Conservation (phyloP, 2,888 invertebrate species). For the Lumbricus terrestris region DNA sequence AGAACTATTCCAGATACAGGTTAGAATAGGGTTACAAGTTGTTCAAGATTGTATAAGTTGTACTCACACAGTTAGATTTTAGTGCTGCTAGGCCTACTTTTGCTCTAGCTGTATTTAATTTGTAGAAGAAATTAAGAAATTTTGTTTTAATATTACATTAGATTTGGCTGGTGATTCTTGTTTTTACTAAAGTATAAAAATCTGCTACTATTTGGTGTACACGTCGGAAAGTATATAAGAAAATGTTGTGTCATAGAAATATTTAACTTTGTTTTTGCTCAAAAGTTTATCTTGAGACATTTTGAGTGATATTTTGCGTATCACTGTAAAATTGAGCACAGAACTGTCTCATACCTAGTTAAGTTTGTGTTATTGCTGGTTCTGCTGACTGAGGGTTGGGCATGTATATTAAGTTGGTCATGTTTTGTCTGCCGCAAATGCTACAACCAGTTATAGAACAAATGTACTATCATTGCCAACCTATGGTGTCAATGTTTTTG, state of each 20-base stretch:
- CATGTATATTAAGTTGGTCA: too few relatives aligned
- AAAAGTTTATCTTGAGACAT: too few relatives aligned
- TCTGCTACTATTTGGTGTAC: too few relatives aligned
- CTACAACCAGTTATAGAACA: too few relatives aligned
- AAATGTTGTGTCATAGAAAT: too few relatives aligned
- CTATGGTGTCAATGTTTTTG: too few relatives aligned
- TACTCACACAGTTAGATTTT: background rate
- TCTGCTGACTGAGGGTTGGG: background rate
- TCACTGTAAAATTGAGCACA: background rate
- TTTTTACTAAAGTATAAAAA: background rate
- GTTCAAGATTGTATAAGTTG: too few relatives aligned
- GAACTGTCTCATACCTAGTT: background rate
- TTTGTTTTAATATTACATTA: background rate
- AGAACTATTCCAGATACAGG: slow-evolving; percentile 91
- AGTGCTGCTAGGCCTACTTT: too few relatives aligned
- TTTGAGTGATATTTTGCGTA: background rate
- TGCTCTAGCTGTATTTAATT: background rate
- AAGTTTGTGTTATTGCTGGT: background rate
- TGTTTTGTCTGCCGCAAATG: too few relatives aligned
- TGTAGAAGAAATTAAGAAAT: background rate
- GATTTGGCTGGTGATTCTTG: background rate
- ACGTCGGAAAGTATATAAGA: too few relatives aligned
- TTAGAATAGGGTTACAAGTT: slow-evolving; percentile 41
- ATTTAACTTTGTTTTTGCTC: too few relatives aligned
- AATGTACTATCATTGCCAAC: too few relatives aligned